Evolutionary conservation across 2,113 vertebrate species (phyloP).

Genomic region (Merops nubicus): DNA sequence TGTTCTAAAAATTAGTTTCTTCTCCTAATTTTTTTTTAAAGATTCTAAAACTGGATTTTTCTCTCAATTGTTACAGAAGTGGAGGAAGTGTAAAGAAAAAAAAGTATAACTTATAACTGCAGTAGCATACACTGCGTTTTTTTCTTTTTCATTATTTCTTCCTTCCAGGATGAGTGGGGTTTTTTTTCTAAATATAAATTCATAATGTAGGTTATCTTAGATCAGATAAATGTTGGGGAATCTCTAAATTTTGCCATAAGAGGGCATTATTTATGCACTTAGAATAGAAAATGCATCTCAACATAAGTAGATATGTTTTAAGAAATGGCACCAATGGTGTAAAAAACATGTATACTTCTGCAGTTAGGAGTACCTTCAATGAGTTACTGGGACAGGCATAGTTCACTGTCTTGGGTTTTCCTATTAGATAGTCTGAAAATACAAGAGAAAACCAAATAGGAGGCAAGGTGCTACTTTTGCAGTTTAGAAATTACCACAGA

Average conservation of each 20-base stretch:
- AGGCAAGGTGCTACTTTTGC: background rate
- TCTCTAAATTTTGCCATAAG: slow-evolving; percentile 58
- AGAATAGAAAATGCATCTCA: background rate
- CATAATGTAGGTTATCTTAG: background rate
- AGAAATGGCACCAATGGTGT: background rate
- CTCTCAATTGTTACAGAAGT: background rate
- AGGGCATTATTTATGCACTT: slow-evolving; percentile 57
- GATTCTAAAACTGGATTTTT: background rate
- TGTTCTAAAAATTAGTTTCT: background rate
- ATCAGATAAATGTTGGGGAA: background rate
- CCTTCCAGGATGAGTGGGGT: background rate
- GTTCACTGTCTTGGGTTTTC: background rate
- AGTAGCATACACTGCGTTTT: background rate
- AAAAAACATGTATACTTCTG: background rate
- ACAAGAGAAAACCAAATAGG: background rate
- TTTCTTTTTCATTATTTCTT: background rate
- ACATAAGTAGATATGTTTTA: background rate
- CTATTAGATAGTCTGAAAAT: background rate
- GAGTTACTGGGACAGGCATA: background rate
- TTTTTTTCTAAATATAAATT: background rate
- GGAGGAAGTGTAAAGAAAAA: background rate
- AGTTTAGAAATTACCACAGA: background rate
- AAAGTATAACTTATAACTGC: background rate
- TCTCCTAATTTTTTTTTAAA: background rate
- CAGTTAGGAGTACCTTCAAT: background rate